Base-by-base conservation (phyloP, 2,888 invertebrate species). In the Punctoribates punctum region DNA sequence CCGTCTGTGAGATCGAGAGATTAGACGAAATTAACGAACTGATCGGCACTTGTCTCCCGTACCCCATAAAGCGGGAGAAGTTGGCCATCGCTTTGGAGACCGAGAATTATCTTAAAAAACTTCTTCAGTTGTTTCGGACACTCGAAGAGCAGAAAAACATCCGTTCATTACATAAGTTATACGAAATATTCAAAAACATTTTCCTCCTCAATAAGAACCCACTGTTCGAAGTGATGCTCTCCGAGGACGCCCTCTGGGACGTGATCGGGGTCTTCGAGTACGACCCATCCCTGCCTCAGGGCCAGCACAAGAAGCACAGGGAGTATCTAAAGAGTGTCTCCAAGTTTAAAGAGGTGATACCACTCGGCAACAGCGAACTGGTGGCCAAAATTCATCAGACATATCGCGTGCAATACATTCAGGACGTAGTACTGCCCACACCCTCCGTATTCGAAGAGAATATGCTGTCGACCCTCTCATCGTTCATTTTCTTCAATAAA, bases 401-500 rank as follows among this genome's bases (percentile, higher is more conserved):
- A 76, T 99, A 97, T 86, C 90, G 98, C 85, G 97, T 99, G 83
- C 99, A 99, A 87, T 99, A 99, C 86, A 97, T 99, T 82, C 86
- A 88, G 81, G 99, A 99, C 86, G 96, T 98, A 82, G 98, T 99
- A 82, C 87, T 99, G 83, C 99, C 99, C 29, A 95, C 98, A 73
- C 98, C 99, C 15, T 96, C 96, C 81, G 94, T 99, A 82, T 99
- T 98, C 85, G 99, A 99, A 84, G 99, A 99, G 85, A 99, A 98
- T 85, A 91, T 98, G 89, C 88, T 99, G 80, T 96, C 96, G 82
- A 95, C 96, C 78, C 87, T 99, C 82, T 94, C 93, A 84, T 97
- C 96, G 88, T 98, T 98, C 88, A 94, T 99, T 86, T 99, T 96
- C 88, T 99, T 99, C 87, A 98, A 97, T 87, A 98, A 99, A 87